phyloP scores from a whole-genome alignment of 53 echinoderm and acorn worm species.

The Holothuria leucospilota region DNA sequence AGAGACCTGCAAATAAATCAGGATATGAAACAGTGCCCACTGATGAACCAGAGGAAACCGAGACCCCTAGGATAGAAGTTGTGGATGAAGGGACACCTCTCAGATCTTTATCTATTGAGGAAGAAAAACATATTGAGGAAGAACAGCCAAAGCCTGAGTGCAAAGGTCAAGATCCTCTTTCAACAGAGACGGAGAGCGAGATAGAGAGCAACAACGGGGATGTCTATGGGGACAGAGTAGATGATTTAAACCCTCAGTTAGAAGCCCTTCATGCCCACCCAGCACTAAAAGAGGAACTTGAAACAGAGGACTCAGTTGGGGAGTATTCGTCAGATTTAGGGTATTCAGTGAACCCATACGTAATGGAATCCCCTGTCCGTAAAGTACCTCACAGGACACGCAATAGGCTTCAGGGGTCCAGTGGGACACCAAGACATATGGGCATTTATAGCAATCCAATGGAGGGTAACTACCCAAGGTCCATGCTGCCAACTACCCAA shows the following conservation, averaged over 20 bases:
- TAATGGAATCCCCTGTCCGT: slow-evolving; percentile 63
- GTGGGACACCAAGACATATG: slow-evolving; percentile 58
- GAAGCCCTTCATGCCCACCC: slow-evolving; percentile 75
- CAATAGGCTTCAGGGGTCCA: slow-evolving; percentile 41
- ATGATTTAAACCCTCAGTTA: slow-evolving; percentile 75
- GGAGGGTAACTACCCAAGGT: background rate
- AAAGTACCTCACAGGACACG: slow-evolving; percentile 60
- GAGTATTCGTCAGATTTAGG: slow-evolving; percentile 67
- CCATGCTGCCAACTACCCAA: slow-evolving; percentile 9
- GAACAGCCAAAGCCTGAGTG: background rate
- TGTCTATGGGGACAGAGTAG: slow-evolving; percentile 64
- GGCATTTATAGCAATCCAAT: slow-evolving; percentile 69
- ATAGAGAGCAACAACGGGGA: slow-evolving; percentile 37
- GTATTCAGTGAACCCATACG: slow-evolving; percentile 58
- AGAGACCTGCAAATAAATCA: background rate
- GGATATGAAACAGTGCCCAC: slow-evolving; percentile 66
- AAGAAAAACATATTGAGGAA: background rate
- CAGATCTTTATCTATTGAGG: slow-evolving; percentile 1
- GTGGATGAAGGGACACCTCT: background rate
- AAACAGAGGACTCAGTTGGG: slow-evolving; percentile 62
- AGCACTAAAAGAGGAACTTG: slow-evolving; percentile 56
- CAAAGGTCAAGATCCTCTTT: background rate
- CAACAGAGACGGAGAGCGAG: slow-evolving; percentile 52
- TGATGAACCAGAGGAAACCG: slow-evolving; percentile 39
- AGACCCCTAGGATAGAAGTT: slow-evolving; percentile 34